phyloP scores from a whole-genome alignment of 2,113 vertebrate genomes.

The Lipophrys pholis region DNA sequence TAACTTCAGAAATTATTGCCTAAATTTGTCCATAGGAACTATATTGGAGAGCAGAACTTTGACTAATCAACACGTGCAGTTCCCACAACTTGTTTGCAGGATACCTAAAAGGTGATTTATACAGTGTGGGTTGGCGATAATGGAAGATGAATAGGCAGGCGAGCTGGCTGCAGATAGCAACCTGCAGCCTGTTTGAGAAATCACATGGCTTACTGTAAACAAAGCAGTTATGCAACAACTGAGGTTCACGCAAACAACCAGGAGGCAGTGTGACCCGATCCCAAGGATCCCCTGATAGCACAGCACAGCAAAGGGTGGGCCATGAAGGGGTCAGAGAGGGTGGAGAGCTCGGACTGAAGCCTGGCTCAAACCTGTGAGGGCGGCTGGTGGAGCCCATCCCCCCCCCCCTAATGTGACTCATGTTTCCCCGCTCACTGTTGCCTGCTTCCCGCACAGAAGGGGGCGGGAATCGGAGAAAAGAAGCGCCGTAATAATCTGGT shows the following conservation, averaged over 20 bases:
- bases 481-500: slow-evolving; percentile 67
- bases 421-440: slow-evolving; percentile 72
- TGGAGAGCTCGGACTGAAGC: slow-evolving; percentile 25
- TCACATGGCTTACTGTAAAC: slow-evolving; percentile 79
- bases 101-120: slow-evolving; percentile 2
- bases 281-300: slow-evolving; percentile 23
- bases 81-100: not conserved
- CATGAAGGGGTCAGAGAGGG: slow-evolving; percentile 34
- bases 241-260: slow-evolving; percentile 38
- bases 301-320: slow-evolving; percentile 30
- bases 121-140: slow-evolving; percentile 1
- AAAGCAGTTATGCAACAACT: slow-evolving; percentile 74
- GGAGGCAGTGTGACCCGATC: slow-evolving; percentile 51
- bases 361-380: slow-evolving; percentile 37
- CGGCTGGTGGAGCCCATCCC: slow-evolving; percentile 62
- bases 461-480: slow-evolving; percentile 66
- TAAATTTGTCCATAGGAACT: not conserved
- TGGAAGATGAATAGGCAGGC: slow-evolving; percentile 13
- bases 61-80: not conserved
- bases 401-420: slow-evolving; percentile 68
- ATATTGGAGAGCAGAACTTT: not conserved
- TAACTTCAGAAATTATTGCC: no score
- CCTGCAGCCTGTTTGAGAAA: slow-evolving; percentile 38
- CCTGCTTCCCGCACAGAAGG: slow-evolving; percentile 74
- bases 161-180: slow-evolving; percentile 31